Evolutionary conservation across 1,140 invertebrate genomes (phyloP).

Genomic region (Condylostylus longicornis): DNA sequence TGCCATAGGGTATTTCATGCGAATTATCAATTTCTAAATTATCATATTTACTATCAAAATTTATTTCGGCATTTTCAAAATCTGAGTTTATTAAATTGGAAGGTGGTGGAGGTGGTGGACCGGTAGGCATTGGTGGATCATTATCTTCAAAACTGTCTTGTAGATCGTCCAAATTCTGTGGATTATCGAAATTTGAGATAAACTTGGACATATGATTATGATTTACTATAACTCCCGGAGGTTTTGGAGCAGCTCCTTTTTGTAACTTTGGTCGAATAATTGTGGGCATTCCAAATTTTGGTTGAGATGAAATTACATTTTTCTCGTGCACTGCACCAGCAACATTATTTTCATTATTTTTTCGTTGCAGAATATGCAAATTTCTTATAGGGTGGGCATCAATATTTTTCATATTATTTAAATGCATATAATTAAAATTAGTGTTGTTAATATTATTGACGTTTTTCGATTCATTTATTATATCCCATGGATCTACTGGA

Average conservation of each 20-base stretch:
- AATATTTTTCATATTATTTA: no score
- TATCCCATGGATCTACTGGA: constrained; percentile 34
- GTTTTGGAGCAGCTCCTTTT: constrained; percentile 26
- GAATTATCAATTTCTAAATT: no score
- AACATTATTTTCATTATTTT: no score
- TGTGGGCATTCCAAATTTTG: constrained; percentile 41
- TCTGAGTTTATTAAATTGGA: constrained; percentile 26
- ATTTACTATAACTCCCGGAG: no score
- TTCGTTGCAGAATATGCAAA: constrained; percentile 28
- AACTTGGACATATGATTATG: no score
- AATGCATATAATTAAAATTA: no score
- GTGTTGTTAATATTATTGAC: constrained; percentile 36
- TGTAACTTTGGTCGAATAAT: constrained; percentile 42
- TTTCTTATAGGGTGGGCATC: constrained; percentile 18
- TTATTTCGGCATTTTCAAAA: constrained; percentile 9
- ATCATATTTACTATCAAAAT: no score
- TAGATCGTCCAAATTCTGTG: not conserved
- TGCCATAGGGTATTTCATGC: constrained; percentile 43
- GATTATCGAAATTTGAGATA: no score
- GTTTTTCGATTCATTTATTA: constrained; percentile 32
- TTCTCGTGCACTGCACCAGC: no score
- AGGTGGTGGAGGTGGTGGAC: constrained; percentile 57
- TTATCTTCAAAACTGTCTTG: constrained; percentile 3
- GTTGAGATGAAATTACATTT: constrained; percentile 24
- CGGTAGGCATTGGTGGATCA: constrained; percentile 54